Conservation (phyloP, 2,797 vertebrate genomes). For the Pipistrellus pygmaeus region DNA sequence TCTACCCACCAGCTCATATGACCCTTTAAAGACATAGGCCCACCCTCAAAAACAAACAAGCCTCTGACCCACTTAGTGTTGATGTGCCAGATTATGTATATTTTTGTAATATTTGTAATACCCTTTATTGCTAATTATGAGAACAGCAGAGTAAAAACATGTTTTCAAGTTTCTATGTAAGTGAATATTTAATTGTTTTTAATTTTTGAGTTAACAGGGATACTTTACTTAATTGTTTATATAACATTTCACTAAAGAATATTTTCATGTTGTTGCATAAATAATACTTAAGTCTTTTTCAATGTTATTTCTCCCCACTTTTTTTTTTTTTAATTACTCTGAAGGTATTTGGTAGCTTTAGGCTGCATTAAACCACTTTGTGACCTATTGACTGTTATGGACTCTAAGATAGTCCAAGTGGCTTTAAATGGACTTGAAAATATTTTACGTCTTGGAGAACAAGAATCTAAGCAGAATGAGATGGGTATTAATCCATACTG, state of each 20-base stretch:
- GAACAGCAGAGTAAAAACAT: background rate
- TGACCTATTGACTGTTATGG: conserved; percentile 96
- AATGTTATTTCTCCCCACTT: background rate
- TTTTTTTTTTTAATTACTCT: conserved; percentile 48
- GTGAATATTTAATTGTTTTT: conserved; percentile 49
- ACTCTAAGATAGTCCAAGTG: conserved; percentile 96
- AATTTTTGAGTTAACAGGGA: conserved; percentile 19
- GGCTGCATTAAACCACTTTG: conserved; percentile 96
- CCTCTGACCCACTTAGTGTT: background rate
- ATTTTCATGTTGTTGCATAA: conserved; percentile 43
- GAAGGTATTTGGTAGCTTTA: conserved; percentile 94
- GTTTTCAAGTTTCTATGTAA: conserved; percentile 5
- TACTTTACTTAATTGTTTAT: conserved; percentile 49
- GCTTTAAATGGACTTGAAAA: conserved; percentile 96
- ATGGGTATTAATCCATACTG: conserved; percentile 94
- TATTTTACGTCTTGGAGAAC: conserved; percentile 94
- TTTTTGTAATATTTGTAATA: conserved; percentile 42
- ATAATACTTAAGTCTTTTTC: conserved; percentile 14
- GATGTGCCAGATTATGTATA: background rate
- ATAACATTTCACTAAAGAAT: conserved; percentile 56
- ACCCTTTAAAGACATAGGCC: background rate
- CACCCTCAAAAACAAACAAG: background rate
- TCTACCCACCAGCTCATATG: background rate
- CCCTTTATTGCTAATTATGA: conserved; percentile 35
- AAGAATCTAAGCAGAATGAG: conserved; percentile 94